A percentile compares a stretch with the other conserved stretches of the same genome.
Conservation (phyloP, 2,888 invertebrate genomes). For the Homarus gammarus region DNA sequence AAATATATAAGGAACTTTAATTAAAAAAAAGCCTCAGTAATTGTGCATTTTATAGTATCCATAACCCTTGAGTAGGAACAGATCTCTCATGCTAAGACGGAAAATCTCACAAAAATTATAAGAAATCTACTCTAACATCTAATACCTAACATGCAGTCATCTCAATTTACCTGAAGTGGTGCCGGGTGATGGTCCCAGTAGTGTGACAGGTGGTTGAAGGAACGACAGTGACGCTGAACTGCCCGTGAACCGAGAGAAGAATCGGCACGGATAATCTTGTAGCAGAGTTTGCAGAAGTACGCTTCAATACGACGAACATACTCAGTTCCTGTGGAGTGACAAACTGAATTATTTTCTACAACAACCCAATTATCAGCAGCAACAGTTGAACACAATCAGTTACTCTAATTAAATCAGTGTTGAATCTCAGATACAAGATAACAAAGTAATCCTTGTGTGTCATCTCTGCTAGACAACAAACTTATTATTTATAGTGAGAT, state of each 20-base stretch:
- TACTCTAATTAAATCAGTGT: not conserved
- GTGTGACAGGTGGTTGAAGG: constrained; percentile 57
- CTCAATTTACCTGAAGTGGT: constrained; percentile 26
- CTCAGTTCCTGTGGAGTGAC: constrained; percentile 59
- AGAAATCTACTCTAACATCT: too few species aligned
- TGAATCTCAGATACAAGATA: not conserved
- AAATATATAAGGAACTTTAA: too few species aligned
- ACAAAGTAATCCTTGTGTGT: not conserved
- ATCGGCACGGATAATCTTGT: constrained; percentile 61
- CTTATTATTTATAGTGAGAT: too few species aligned
- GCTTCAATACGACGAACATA: constrained; percentile 68
- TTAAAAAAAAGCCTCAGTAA: too few species aligned
- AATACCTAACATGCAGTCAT: too few species aligned
- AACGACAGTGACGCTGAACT: constrained; percentile 66
- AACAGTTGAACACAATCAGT: not conserved
- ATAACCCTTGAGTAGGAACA: too few species aligned
- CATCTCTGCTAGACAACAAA: too few species aligned
- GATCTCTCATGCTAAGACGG: too few species aligned
- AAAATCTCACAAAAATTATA: too few species aligned
- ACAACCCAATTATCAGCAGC: not conserved
- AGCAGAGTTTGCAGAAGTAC: constrained; percentile 65
- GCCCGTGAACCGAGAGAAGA: constrained; percentile 57
- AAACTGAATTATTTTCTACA: not conserved
- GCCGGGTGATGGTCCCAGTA: constrained; percentile 61
- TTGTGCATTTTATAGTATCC: too few species aligned